Conservation (phyloP, 2,113 vertebrate genomes). For the Clinocottus analis region DNA sequence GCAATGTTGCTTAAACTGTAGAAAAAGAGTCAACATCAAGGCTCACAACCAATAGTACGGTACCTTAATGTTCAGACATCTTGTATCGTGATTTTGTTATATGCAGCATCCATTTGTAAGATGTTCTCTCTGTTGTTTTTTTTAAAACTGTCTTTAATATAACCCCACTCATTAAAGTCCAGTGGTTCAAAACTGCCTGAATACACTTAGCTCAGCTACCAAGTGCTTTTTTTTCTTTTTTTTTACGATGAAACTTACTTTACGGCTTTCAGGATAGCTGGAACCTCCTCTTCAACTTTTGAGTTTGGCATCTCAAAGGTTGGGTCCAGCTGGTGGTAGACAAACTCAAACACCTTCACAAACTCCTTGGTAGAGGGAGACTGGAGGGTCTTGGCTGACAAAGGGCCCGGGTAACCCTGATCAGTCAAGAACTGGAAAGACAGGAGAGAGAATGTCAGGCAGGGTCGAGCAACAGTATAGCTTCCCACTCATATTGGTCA, state of each 20-base stretch:
- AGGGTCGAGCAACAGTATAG: no score
- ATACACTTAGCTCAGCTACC: no score
- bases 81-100: background rate
- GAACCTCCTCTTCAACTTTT: constrained; percentile 97
- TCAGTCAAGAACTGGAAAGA: constrained; percentile 88
- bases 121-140: background rate
- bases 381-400: constrained; percentile 91
- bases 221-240: background rate
- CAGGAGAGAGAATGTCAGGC: background rate
- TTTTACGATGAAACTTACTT: constrained; percentile 80
- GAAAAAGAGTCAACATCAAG: background rate
- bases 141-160: background rate
- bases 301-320: constrained; percentile 90
- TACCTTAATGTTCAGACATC: background rate
- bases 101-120: background rate
- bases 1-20: background rate
- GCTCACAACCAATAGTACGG: background rate
- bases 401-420: constrained; percentile 85
- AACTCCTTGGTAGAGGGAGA: constrained; percentile 96
- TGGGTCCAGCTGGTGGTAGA: constrained; percentile 89
- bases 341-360: constrained; percentile 93
- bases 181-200: background rate
- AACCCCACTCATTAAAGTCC: background rate
- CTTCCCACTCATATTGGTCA: background rate
- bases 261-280: constrained; percentile 90